Percentiles rank a stretch among this genome's conserved stretches.
phyloP scores from a whole-genome alignment of 2,797 vertebrate species.

The Pseudochromis fuscus region DNA sequence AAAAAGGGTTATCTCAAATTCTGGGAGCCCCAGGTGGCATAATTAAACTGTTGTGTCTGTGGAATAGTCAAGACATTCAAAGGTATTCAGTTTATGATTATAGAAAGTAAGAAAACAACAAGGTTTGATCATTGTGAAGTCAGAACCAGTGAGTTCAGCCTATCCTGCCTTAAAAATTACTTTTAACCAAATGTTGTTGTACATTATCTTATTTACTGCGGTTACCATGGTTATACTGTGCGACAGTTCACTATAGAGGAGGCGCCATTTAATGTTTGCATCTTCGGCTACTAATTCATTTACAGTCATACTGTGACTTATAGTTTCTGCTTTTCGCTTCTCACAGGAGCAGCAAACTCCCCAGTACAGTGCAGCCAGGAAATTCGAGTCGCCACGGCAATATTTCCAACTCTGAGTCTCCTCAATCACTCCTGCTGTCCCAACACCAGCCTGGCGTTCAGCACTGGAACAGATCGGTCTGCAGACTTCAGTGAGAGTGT shows the following conservation, averaged over 20 bases:
- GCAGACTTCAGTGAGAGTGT: conserved; percentile 5
- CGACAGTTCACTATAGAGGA: background rate
- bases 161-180: background rate
- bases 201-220: background rate
- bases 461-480: conserved; percentile 47
- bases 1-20: background rate
- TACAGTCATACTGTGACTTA: background rate
- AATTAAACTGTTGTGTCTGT: background rate
- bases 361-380: conserved; percentile 84
- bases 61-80: too few species aligned
- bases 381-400: conserved; percentile 89
- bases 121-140: background rate
- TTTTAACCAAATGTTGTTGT: background rate
- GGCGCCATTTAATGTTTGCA: background rate
- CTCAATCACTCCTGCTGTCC: conserved; percentile 96
- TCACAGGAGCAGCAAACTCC: conserved; percentile 78
- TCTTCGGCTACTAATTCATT: background rate
- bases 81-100: too few species aligned
- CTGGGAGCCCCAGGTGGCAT: background rate
- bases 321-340: conserved; percentile 3
- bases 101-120: background rate
- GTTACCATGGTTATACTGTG: background rate
- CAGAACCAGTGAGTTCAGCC: too few species aligned
- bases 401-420: conserved; percentile 93
- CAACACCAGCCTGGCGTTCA: conserved; percentile 91